Percentiles rank a stretch among this genome's conserved stretches.
Conservation (phyloP, 2,113 vertebrate genomes). For the Grammomys dolichurus region DNA sequence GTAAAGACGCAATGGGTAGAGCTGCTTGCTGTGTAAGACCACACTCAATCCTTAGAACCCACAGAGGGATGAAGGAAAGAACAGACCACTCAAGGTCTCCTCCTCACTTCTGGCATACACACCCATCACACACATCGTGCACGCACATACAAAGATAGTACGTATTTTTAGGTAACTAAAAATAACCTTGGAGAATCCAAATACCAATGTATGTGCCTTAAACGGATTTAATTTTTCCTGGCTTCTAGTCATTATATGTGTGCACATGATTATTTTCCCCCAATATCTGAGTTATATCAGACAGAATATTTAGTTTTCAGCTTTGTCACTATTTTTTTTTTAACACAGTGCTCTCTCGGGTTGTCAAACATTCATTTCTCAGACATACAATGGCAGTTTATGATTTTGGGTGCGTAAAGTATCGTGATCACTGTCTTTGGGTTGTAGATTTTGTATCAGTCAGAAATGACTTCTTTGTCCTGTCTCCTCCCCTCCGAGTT, state of each 20-base stretch:
- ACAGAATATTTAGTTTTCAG: background rate
- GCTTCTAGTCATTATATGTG: background rate
- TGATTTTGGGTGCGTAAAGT: background rate
- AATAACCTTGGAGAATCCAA: background rate
- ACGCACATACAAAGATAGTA: background rate
- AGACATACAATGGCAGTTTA: background rate
- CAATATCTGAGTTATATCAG: background rate
- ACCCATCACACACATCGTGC: background rate
- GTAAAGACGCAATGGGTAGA: background rate
- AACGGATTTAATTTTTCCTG: background rate
- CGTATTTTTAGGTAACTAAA: background rate
- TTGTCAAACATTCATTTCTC: background rate
- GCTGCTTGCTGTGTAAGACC: background rate
- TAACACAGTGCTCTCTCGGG: background rate
- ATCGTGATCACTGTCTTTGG: background rate
- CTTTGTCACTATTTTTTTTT: background rate
- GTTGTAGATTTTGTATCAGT: background rate
- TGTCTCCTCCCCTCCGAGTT: background rate
- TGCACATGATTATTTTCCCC: background rate
- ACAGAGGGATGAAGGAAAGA: background rate
- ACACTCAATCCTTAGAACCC: background rate
- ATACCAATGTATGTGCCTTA: background rate
- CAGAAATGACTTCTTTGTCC: conserved; percentile 25
- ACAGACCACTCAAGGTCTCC: background rate
- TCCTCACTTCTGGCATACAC: background rate